A percentile compares a stretch with the other conserved stretches of the same genome.
Evolutionary conservation across 2,113 vertebrate species (phyloP).

Genomic region (Leucoraja erinaceus): DNA sequence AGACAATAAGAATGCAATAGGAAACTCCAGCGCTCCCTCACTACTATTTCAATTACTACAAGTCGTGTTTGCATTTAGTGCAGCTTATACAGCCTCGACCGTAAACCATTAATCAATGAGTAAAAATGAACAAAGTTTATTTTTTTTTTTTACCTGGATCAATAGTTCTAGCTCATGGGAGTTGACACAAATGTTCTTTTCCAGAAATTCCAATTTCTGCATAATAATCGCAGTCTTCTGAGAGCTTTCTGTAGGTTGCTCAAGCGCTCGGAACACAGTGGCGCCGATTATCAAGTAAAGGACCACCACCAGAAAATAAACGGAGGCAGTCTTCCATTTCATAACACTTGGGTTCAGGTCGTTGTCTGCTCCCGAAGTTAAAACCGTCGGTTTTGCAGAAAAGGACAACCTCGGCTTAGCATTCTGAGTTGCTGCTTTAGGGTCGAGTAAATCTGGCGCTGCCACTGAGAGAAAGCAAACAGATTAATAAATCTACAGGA

Average conservation of each 20-base stretch:
- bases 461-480: slow-evolving; percentile 71
- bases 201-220: slow-evolving; percentile 81
- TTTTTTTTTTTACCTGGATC: slow-evolving; percentile 71
- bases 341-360: slow-evolving; percentile 82
- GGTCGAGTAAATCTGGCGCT: slow-evolving; percentile 95
- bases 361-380: slow-evolving; percentile 73
- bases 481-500: slow-evolving; percentile 4
- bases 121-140: background rate
- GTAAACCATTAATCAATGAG: background rate
- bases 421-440: slow-evolving; percentile 88
- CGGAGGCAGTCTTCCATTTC: slow-evolving; percentile 98
- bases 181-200: slow-evolving; percentile 80
- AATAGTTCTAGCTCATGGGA: slow-evolving; percentile 85
- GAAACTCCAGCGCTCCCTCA: background rate
- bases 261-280: slow-evolving; percentile 87
- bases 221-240: slow-evolving; percentile 80
- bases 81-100: background rate
- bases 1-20: too few relatives aligned
- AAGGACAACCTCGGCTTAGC: slow-evolving; percentile 89
- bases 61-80: background rate
- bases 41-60: background rate
- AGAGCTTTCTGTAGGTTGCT: slow-evolving; percentile 83
- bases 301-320: slow-evolving; percentile 92
- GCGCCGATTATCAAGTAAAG: slow-evolving; percentile 91
- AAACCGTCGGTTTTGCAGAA: slow-evolving; percentile 79